A percentile compares a stretch with the other conserved stretches of the same genome.
Conservation (phyloP, 1,140 invertebrate species). For the Eurytemora carolleeae region DNA sequence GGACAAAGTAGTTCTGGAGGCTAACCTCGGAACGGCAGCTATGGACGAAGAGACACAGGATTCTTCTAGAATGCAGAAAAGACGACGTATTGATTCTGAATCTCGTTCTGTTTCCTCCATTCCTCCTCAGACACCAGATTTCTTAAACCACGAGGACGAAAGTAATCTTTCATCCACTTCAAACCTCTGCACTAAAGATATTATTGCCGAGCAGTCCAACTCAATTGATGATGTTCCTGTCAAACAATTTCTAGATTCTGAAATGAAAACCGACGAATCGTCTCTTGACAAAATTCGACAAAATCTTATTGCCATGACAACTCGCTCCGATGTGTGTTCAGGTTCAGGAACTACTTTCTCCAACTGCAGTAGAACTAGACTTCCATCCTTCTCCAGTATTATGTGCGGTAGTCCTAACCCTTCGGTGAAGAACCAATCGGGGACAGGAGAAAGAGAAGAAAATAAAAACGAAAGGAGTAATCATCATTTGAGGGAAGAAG, state of each 20-base stretch:
- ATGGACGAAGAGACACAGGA: neutral
- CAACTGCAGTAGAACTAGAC: too few species aligned
- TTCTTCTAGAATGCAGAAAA: neutral
- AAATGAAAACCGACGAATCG: neutral
- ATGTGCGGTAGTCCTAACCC: neutral
- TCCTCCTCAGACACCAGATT: neutral
- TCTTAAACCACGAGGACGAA: neutral
- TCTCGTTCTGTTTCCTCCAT: neutral
- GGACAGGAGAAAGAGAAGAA: too few species aligned
- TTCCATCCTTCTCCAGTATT: neutral
- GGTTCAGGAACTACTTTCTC: too few species aligned
- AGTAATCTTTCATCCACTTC: neutral
- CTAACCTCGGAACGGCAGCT: neutral
- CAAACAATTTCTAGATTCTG: neutral
- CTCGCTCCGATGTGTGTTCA: too few species aligned
- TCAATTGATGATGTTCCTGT: neutral
- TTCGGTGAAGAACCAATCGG: too few species aligned
- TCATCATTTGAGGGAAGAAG: too few species aligned
- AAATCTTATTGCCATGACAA: too few species aligned
- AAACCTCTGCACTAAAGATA: neutral
- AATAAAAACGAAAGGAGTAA: too few species aligned
- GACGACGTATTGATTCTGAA: neutral
- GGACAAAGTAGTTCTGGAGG: neutral
- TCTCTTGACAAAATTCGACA: too few species aligned
- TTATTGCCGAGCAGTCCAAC: neutral